Evolutionary conservation across 2,888 invertebrate species (phyloP).

Genomic region (Lymantria monacha): DNA sequence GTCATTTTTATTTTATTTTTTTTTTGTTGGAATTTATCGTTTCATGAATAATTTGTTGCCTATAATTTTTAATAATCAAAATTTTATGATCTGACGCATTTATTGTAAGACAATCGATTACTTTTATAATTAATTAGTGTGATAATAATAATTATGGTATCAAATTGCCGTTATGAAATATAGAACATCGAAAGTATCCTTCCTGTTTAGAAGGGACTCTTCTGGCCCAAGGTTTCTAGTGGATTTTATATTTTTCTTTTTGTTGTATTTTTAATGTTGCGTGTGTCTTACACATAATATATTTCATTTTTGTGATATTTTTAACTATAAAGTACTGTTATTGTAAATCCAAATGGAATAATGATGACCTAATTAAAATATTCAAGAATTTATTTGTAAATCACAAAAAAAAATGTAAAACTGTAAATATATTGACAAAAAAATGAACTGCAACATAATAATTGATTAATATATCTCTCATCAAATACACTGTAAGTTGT

Average conservation of each 20-base stretch:
- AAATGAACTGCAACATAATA: conserved; percentile 81
- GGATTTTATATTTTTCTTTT: conserved; percentile 81
- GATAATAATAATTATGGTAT: conserved; percentile 80
- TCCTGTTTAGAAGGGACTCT: conserved; percentile 81
- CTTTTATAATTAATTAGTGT: conserved; percentile 82
- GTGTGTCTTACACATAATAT: conserved; percentile 84
- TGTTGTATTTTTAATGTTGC: conserved; percentile 82
- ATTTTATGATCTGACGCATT: conserved; percentile 83
- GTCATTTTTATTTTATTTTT: conserved; percentile 70
- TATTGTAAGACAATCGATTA: conserved; percentile 82
- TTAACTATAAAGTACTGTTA: conserved; percentile 83
- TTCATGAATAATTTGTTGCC: conserved; percentile 79
- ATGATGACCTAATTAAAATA: conserved; percentile 82
- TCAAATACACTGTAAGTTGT: conserved; percentile 79
- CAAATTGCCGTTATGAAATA: conserved; percentile 80
- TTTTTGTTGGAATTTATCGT: conserved; percentile 80
- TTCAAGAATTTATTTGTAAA: conserved; percentile 83
- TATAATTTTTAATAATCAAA: conserved; percentile 79
- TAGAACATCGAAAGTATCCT: conserved; percentile 83
- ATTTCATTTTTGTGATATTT: conserved; percentile 84
- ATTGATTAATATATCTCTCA: conserved; percentile 77
- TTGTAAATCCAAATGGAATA: conserved; percentile 80
- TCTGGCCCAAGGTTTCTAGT: conserved; percentile 81
- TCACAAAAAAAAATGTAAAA: conserved; percentile 82
- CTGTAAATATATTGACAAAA: conserved; percentile 82